phyloP scores from a whole-genome alignment of 1,140 invertebrate genomes.

The Nephila pilipes region DNA sequence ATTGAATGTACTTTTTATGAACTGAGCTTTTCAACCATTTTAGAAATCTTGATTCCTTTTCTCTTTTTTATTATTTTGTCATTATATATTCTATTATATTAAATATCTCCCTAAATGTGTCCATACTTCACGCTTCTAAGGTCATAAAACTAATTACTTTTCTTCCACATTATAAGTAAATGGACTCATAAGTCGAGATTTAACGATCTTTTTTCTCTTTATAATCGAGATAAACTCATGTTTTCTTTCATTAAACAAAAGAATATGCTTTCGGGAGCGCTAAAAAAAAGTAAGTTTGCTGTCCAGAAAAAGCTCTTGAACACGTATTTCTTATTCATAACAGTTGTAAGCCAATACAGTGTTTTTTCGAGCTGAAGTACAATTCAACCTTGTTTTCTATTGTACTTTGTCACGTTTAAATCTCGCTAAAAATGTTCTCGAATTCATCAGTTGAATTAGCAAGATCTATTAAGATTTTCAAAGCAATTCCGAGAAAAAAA shows the following conservation, averaged over 20 bases:
- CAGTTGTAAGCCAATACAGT: no score
- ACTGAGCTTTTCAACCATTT: no score
- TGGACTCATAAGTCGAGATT: neutral
- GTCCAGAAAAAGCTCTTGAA: no score
- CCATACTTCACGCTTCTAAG: neutral
- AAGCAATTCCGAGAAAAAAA: no score
- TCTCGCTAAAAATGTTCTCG: no score
- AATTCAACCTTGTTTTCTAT: neutral
- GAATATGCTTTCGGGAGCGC: neutral
- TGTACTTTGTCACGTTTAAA: neutral
- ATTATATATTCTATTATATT: no score
- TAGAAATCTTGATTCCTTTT: no score
- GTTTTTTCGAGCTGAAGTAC: neutral
- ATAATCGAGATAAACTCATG: neutral
- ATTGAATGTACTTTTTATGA: no score
- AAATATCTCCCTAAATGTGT: neutral
- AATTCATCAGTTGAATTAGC: no score
- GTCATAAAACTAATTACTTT: neutral
- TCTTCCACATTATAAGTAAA: neutral
- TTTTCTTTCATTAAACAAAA: constrained; percentile 10
- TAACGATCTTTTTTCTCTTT: neutral
- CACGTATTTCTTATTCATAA: no score
- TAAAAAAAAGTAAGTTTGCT: neutral
- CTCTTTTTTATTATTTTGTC: no score
- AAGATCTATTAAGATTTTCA: no score